Conservation (phyloP, 1,140 invertebrate genomes). For the Drosophila littoralis region DNA sequence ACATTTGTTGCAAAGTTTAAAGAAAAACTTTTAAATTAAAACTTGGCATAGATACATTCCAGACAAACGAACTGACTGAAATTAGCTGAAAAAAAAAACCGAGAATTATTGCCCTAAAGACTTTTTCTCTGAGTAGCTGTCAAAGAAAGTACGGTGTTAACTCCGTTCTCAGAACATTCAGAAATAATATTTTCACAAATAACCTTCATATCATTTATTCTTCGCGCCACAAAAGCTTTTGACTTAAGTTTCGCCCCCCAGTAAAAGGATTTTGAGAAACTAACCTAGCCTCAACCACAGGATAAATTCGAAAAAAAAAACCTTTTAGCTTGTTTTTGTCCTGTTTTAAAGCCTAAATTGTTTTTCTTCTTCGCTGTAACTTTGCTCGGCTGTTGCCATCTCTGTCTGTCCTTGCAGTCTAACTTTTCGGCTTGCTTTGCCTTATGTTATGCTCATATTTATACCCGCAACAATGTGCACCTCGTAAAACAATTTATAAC, state of each 20-base stretch:
- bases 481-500: constrained; percentile 82
- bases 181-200: too few species aligned
- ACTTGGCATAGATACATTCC: neutral
- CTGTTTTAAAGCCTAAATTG: neutral
- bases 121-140: neutral
- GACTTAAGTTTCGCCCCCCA: too few species aligned
- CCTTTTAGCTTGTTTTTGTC: neutral
- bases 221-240: too few species aligned
- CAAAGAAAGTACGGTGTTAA: too few species aligned
- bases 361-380: neutral
- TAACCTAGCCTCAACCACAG: too few species aligned
- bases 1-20: neutral
- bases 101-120: neutral
- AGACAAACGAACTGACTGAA: neutral
- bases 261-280: too few species aligned
- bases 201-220: too few species aligned
- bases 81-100: neutral
- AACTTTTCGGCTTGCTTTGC: constrained; percentile 61
- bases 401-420: constrained; percentile 22
- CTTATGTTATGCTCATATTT: constrained; percentile 59
- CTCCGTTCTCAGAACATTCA: too few species aligned
- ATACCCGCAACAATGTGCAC: constrained; percentile 68
- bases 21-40: constrained; percentile 14
- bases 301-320: too few species aligned
- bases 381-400: neutral